A percentile compares a stretch with the other conserved stretches of the same genome.
phyloP scores from a whole-genome alignment of 2,888 invertebrate species.

The Ophion obscuratus region DNA sequence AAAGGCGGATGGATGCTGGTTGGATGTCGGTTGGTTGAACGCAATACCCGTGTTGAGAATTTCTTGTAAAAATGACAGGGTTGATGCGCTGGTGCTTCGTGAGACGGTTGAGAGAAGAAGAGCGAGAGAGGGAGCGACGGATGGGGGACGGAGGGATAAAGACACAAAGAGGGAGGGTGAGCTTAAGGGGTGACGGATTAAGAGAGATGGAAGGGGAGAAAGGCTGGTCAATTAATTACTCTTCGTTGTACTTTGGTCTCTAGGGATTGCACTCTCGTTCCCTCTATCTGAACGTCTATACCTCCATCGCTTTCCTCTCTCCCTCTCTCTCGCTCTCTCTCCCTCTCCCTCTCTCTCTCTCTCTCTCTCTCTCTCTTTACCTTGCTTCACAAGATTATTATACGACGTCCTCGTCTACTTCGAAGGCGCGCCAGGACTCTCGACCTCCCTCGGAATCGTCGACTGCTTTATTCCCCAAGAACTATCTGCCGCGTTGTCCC shows the following conservation, averaged over 20 bases:
- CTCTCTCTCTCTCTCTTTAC: slow-evolving; percentile 9
- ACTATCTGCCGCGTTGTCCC: slow-evolving; percentile 60
- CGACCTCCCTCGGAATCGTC: slow-evolving; percentile 52
- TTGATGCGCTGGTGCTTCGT: slow-evolving; percentile 1
- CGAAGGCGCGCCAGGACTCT: slow-evolving; percentile 40
- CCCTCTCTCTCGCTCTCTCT: slow-evolving; percentile 31
- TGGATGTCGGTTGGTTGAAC: slow-evolving; percentile 11
- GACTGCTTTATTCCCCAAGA: slow-evolving; percentile 36
- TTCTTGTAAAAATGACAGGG: slow-evolving; percentile 63
- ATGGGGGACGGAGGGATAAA: background rate
- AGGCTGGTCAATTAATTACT: slow-evolving; percentile 68
- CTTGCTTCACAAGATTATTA: slow-evolving; percentile 63
- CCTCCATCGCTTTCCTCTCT: slow-evolving; percentile 42
- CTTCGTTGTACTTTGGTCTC: slow-evolving; percentile 67
- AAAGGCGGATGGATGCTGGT: background rate
- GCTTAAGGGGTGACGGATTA: slow-evolving; percentile 44
- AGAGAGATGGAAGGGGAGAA: slow-evolving; percentile 45
- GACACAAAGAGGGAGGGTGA: background rate
- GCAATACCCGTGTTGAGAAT: slow-evolving; percentile 53
- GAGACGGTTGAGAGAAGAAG: background rate
- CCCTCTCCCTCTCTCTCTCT: slow-evolving; percentile 9
- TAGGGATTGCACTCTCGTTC: slow-evolving; percentile 53
- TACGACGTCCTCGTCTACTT: slow-evolving; percentile 57
- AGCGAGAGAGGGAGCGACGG: background rate
- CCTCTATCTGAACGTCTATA: background rate